These are phyloP conservation scores for Crotalus tigris DNA, from an alignment of 2,113 vertebrate species.

Conservation along the genomic window DNA sequence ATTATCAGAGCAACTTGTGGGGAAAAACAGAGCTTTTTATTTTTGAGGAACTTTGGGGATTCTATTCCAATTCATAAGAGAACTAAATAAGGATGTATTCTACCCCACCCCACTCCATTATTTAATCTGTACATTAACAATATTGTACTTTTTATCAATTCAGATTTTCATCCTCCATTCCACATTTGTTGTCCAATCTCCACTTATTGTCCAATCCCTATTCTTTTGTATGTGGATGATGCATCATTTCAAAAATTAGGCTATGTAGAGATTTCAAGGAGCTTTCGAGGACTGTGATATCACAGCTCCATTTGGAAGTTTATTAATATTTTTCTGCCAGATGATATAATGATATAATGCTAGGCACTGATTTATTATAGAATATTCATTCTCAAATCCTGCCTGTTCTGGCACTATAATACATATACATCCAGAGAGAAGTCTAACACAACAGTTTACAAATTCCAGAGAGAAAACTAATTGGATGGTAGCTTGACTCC, in stretches of 20 bases:
- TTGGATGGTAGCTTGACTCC: background rate
- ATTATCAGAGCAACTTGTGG: background rate
- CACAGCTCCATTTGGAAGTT: background rate
- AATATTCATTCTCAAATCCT: background rate
- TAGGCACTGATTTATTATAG: background rate
- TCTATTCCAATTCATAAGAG: background rate
- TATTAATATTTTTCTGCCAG: background rate
- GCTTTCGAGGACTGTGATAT: background rate
- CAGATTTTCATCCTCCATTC: background rate
- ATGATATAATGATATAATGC: background rate
- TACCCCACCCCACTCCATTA: background rate
- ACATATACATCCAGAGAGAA: too few species aligned
- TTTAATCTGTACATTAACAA: background rate
- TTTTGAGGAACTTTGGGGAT: background rate
- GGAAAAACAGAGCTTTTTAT: background rate
- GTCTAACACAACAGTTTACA: background rate
- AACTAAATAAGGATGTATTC: background rate
- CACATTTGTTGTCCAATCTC: background rate
- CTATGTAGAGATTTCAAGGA: background rate
- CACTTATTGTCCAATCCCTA: background rate
- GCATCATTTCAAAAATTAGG: background rate
- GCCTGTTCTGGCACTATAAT: background rate
- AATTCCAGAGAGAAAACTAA: background rate
- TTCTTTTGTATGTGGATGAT: background rate
- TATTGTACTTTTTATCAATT: background rate